These are phyloP conservation scores for Hemitrygon akajei DNA, from an alignment of 2,797 vertebrate species.

Conservation along the genomic window DNA sequence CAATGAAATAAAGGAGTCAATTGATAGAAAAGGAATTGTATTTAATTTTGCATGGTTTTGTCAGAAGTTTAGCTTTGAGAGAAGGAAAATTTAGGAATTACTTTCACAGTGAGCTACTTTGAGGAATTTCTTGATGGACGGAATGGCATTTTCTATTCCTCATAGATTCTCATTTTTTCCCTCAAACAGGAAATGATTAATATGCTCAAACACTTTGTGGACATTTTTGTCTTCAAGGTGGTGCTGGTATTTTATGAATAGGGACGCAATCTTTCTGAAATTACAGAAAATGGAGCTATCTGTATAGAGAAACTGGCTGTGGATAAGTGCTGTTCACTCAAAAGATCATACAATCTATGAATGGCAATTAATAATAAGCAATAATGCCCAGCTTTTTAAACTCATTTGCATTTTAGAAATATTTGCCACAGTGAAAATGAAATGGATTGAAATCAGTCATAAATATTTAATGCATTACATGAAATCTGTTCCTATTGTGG, in stretches of 20 bases:
- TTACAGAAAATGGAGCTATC: background rate
- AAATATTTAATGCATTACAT: background rate
- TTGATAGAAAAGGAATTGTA: background rate
- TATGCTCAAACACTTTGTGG: no score
- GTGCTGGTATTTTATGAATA: background rate
- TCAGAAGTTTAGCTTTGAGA: background rate
- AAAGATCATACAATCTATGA: background rate
- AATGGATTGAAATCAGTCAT: background rate
- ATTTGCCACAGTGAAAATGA: background rate
- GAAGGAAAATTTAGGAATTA: background rate
- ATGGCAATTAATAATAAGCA: background rate
- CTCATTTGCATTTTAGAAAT: background rate
- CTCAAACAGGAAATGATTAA: background rate
- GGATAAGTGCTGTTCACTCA: background rate
- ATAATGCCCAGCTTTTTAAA: background rate
- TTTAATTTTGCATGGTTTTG: background rate
- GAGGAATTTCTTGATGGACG: background rate
- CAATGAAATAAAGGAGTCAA: background rate
- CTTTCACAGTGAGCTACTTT: background rate
- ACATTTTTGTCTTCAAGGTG: background rate
- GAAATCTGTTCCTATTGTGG: background rate
- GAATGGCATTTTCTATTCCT: background rate
- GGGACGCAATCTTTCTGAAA: background rate
- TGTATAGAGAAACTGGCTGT: background rate
- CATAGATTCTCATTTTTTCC: background rate